Percentiles rank a stretch among this genome's conserved stretches.
phyloP scores from a whole-genome alignment of 2,797 vertebrate species.

The Nothura maculosa region DNA sequence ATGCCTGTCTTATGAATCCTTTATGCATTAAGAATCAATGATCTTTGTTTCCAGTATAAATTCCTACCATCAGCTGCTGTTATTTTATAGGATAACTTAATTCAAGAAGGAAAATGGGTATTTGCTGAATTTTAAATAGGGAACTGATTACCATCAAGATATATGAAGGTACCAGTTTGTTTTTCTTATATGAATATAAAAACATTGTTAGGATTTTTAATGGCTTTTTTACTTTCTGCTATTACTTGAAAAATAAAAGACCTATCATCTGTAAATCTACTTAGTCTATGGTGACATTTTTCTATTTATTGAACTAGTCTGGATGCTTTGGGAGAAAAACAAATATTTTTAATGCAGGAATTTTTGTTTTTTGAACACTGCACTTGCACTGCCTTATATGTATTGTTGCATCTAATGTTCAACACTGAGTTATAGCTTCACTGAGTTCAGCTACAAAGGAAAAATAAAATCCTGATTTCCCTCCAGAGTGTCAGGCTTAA shows the following conservation, averaged over 20 bases:
- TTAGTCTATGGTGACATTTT: background rate
- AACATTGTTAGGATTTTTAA: conserved; percentile 44
- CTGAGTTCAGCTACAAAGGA: background rate
- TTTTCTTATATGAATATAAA: conserved; percentile 51
- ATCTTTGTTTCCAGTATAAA: conserved; percentile 70
- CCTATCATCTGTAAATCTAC: conserved; percentile 39
- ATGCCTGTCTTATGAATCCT: conserved; percentile 39
- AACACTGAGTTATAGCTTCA: background rate
- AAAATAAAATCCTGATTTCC: background rate
- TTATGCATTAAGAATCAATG: conserved; percentile 77
- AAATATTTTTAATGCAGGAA: background rate
- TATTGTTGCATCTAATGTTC: background rate
- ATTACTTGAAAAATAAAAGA: conserved; percentile 51
- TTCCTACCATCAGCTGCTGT: conserved; percentile 63
- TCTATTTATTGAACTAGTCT: conserved; percentile 19
- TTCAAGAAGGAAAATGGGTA: conserved; percentile 66
- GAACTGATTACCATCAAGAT: conserved; percentile 60
- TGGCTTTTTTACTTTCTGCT: conserved; percentile 15
- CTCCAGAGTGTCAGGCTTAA: background rate
- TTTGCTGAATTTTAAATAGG: conserved; percentile 57
- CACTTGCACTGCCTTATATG: background rate
- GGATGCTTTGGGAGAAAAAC: background rate
- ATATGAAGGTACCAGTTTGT: conserved; percentile 41
- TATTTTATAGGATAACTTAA: conserved; percentile 70
- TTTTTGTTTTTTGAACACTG: background rate